Base-by-base conservation (phyloP, 2,888 invertebrate species). In the Heteromyza rotundicornis region DNA sequence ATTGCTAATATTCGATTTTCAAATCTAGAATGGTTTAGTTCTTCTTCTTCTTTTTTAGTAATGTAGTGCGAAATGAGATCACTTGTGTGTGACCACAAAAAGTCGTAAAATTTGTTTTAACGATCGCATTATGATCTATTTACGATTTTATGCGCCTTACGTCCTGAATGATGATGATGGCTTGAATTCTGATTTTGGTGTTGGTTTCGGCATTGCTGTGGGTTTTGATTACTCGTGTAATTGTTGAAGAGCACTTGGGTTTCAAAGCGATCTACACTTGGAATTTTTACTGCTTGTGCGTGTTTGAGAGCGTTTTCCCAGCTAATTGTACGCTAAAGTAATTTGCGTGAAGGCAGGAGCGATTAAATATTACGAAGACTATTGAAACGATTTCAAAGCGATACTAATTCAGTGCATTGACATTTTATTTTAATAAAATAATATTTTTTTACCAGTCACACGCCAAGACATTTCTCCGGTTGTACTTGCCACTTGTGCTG, bases 121-220 rank as follows among this genome's bases (percentile, higher is more conserved):
- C 72, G 78, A 75, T 69, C 71, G 67, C 80, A 80, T 80, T 81
- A 80, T 80, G 80, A 80, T 76, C 77, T 79, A 80, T 80, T 80
- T 81, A 80, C 78, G 78, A 75, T 75, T 78, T 79, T 73, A 78
- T 71, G 71, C 71, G 65, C 70, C 68, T 70, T 79, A 72, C 65
- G 70, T 68, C 67, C 70, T 70, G 72, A 74, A 68, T 70, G 73
- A 73, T 70, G 64, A 47, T 62, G 35, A 27, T 60, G 62, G 47
- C 47, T 47, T 5, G 20, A 19, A 5, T 47, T 47, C 64, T 64
- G 68, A 5, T 8, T 32, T 8, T 32, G 32, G 40, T 40, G 40
- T 12, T n/a, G n/a, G n/a, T 40, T 40, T 14, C 16, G 40, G 14
- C 40, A 32, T 32, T n/a, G n/a, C n/a, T 40, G 40, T n/a, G 3